Evolutionary conservation across 23 tunicate genomes (phyloP), one percentile per base, ranked within the genome.

Genomic region (Botrylloides violaceus): DNA sequence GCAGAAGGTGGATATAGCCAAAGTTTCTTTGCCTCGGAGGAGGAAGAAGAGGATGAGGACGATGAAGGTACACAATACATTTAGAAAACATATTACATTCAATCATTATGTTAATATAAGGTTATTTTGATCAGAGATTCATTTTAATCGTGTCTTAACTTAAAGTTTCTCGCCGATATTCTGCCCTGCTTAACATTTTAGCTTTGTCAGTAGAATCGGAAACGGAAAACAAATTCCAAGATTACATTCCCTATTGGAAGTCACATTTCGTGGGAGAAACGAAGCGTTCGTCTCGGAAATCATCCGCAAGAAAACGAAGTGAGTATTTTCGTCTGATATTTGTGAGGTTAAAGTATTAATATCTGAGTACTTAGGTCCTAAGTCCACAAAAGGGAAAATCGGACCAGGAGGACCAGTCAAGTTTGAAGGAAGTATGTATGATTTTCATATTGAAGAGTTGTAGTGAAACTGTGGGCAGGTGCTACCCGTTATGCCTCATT

Each of bases 231-330:
- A 61, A 43, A 43, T 72, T 56, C 62, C 71, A 80, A 59, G 78
- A 73, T 61, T 80, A 80, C 55, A 29, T 73, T 2, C 78, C 84
- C 19, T 80, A 30, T 36, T 80, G 79, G 72, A 79, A 79, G 55
- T 39, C 66, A 3, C 36, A 77, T 39, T 4, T 2, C 53, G 53
- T 43, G 12, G 9, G 12, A 15, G 12, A 43, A 43, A 43, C 12
- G 53, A 43, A 43, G 15, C 53, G 53, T 9, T 43, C 53, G 9
- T 43, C 53, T 15, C 9, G 53, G 15, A 43, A 43, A 43, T 43
- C 53, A 9, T 43, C 53, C 53, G 53, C 53, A 15, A 43, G 15
- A 43, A 7, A 9, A 43, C 9, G 15, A 43, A 43, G 53, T 43
- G 15, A 7, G 53, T 15, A 43, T 9, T 7, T 15, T 15, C 53